A percentile compares a stretch with the other conserved stretches of the same genome.
Conservation (phyloP, 2,888 invertebrate species). For the Hymenopus coronatus region DNA sequence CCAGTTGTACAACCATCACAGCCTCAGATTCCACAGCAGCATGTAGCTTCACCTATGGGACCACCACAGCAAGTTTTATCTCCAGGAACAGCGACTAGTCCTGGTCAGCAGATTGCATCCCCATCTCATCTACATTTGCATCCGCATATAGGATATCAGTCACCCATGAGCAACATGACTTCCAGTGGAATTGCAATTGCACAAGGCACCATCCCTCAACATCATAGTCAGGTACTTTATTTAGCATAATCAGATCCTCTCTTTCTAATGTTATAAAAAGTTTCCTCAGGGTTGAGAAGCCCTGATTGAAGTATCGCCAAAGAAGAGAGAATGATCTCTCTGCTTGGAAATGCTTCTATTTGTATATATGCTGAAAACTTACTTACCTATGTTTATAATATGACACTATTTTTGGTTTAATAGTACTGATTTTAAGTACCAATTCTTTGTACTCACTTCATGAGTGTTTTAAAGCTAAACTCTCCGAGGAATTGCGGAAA, state of each 20-base stretch:
- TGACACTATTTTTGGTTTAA: too few relatives aligned
- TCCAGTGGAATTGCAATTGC: neutral
- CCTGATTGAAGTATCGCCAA: too few relatives aligned
- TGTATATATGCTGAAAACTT: too few relatives aligned
- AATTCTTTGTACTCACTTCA: too few relatives aligned
- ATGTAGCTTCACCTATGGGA: constrained; percentile 18
- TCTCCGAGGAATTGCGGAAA: too few relatives aligned
- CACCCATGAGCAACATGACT: neutral
- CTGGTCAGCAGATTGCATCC: neutral
- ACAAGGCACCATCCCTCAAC: neutral
- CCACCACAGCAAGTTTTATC: constrained; percentile 27
- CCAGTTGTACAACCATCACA: neutral
- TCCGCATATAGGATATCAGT: neutral
- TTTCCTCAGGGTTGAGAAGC: too few relatives aligned
- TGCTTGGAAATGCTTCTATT: too few relatives aligned
- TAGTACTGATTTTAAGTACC: too few relatives aligned
- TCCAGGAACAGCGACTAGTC: constrained; percentile 21
- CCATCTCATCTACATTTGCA: constrained; percentile 6
- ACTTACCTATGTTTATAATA: too few relatives aligned
- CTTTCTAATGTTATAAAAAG: too few relatives aligned
- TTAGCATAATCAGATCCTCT: neutral
- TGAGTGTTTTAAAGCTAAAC: too few relatives aligned
- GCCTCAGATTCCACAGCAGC: constrained; percentile 5
- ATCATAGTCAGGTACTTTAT: neutral
- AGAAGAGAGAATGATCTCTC: too few relatives aligned